Evolutionary conservation across 2,113 vertebrate species (phyloP).

Genomic region (Nicator chloris): DNA sequence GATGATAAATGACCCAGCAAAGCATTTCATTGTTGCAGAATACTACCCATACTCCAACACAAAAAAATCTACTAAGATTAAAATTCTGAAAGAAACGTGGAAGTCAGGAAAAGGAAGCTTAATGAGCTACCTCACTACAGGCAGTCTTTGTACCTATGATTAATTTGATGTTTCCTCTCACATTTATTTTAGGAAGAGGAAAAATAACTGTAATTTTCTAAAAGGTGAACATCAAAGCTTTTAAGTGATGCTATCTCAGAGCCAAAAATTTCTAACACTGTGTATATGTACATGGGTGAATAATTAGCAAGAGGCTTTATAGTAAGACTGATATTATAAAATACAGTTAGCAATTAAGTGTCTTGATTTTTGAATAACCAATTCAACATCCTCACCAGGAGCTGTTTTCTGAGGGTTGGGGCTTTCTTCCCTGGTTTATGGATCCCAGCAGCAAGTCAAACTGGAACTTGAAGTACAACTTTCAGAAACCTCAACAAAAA

Average conservation of each 20-base stretch:
- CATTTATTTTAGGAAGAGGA: neutral
- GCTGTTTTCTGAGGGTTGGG: neutral
- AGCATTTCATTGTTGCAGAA: neutral
- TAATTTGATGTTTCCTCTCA: neutral
- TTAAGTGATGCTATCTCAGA: neutral
- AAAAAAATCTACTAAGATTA: neutral
- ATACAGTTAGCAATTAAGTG: neutral
- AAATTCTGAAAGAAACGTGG: conserved; percentile 17
- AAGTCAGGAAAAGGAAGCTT: neutral
- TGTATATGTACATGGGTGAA: neutral
- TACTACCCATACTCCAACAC: neutral
- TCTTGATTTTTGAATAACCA: neutral
- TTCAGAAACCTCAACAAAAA: neutral
- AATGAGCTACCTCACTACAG: neutral
- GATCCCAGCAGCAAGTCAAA: neutral
- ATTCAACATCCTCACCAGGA: neutral
- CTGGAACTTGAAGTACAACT: neutral
- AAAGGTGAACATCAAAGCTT: neutral
- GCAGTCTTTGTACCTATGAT: neutral
- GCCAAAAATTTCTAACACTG: neutral
- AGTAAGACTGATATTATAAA: neutral
- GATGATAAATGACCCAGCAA: neutral
- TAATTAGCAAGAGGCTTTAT: neutral
- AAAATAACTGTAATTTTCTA: neutral
- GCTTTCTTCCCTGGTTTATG: neutral